Conservation (phyloP, 2,797 vertebrate genomes). For the Amniataba percoides region DNA sequence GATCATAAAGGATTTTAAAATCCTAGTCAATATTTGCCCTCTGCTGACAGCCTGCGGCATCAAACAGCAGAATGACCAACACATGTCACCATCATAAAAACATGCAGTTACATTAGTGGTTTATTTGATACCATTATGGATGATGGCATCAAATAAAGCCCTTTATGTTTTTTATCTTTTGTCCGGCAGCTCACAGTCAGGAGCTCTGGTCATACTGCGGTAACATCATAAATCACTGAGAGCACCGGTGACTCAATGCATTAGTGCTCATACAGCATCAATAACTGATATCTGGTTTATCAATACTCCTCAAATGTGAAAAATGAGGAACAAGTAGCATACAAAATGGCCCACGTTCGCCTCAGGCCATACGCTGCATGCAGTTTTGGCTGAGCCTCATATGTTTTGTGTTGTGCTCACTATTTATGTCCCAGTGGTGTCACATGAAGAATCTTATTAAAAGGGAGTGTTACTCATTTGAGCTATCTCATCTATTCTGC, state of each 20-base stretch:
- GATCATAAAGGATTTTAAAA: neutral
- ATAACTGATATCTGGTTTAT: conserved; percentile 27
- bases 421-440: conserved; percentile 61
- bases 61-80: neutral
- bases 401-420: conserved; percentile 47
- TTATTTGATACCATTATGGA: conserved; percentile 1
- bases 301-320: conserved; percentile 16
- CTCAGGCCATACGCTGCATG: conserved; percentile 1
- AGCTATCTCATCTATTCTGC: conserved; percentile 77
- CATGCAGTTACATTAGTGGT: neutral
- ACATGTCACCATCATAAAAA: conserved; percentile 4
- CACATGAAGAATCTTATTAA: conserved; percentile 72
- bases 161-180: neutral
- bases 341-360: conserved; percentile 3
- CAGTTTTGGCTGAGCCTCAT: conserved; percentile 5
- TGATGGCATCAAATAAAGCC: conserved; percentile 1
- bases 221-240: conserved; percentile 4
- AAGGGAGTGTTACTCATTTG: conserved; percentile 72
- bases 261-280: conserved; percentile 14
- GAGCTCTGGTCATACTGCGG: neutral
- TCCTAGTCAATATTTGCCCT: neutral
- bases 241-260: conserved; percentile 7
- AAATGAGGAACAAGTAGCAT: neutral
- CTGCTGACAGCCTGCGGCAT: neutral
- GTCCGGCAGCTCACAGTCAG: neutral